These are phyloP conservation scores for Caranx ignobilis DNA, from an alignment of 2,113 vertebrate species.

Conservation along the genomic window DNA sequence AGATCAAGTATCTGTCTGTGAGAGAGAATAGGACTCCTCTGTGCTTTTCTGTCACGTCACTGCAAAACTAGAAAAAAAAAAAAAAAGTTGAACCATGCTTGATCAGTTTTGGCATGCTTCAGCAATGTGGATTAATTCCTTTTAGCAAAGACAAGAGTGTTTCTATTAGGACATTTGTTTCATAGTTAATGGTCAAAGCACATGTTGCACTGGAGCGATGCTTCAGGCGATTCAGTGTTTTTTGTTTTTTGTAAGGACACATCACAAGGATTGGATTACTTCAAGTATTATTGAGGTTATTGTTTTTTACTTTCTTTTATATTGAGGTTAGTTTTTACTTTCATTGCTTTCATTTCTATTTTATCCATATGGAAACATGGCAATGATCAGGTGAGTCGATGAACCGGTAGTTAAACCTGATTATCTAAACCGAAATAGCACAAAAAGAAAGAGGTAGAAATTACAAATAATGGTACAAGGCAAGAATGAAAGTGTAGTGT, in stretches of 20 bases:
- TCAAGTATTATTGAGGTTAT: conserved; percentile 8
- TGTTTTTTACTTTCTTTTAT: not conserved
- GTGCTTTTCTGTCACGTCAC: conserved; percentile 23
- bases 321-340: not conserved
- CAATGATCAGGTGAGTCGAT: not conserved
- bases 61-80: not conserved
- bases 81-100: not conserved
- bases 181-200: conserved; percentile 28
- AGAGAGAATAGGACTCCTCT: conserved; percentile 11
- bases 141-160: not conserved
- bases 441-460: too few species aligned
- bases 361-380: not conserved
- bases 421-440: not conserved
- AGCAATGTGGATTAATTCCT: not conserved
- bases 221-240: not conserved
- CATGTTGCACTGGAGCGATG: conserved; percentile 20
- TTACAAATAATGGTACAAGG: not conserved
- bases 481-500: not conserved
- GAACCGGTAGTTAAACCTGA: not conserved
- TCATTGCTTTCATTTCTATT: not conserved
- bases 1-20: conserved; percentile 41
- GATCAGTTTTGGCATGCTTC: conserved; percentile 8
- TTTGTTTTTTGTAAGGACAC: not conserved
- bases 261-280: not conserved
- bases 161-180: conserved; percentile 39